Evolutionary conservation across 2,797 vertebrate genomes (phyloP).

Genomic region (Holocentrus rufus): DNA sequence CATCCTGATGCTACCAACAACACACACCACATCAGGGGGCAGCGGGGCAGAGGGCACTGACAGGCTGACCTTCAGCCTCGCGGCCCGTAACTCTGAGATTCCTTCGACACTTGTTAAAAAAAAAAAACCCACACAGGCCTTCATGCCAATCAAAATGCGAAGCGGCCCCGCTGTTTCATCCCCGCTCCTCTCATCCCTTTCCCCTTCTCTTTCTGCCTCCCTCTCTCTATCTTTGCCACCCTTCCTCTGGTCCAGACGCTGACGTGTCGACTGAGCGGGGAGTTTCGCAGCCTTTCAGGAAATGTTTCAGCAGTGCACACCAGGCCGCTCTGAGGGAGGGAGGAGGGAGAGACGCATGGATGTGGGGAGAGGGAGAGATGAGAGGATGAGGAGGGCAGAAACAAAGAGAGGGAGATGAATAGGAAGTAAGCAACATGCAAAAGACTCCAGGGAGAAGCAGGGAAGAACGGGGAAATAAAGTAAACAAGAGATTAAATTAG

Average conservation of each 20-base stretch:
- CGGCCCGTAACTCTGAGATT: slow-evolving; percentile 51
- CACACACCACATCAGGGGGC: slow-evolving; percentile 11
- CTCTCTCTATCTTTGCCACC: slow-evolving; percentile 7
- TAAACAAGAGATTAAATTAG: no score
- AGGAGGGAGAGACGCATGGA: not conserved
- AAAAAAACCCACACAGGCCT: slow-evolving; percentile 37
- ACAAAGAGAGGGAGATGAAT: not conserved
- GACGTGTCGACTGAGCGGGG: slow-evolving; percentile 68
- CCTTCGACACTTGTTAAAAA: slow-evolving; percentile 47
- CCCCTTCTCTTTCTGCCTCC: slow-evolving; percentile 7
- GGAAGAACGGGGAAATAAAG: not conserved
- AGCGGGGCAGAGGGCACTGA: slow-evolving; percentile 34
- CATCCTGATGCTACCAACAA: slow-evolving; percentile 33
- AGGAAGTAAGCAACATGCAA: not conserved
- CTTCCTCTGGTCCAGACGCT: slow-evolving; percentile 61
- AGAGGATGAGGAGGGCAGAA: slow-evolving; percentile 24
- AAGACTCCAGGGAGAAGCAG: not conserved
- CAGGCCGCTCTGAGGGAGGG: slow-evolving; percentile 73
- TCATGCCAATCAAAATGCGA: slow-evolving; percentile 38
- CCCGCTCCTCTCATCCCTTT: no score
- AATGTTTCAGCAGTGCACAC: slow-evolving; percentile 78
- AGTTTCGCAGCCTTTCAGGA: slow-evolving; percentile 78
- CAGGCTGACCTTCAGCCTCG: slow-evolving; percentile 52
- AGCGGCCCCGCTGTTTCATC: slow-evolving; percentile 13
- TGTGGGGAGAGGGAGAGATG: slow-evolving; percentile 15